Evolutionary conservation across 2,888 invertebrate species (phyloP), one percentile per base, ranked within the genome.

Genomic region (Spialia ferax): DNA sequence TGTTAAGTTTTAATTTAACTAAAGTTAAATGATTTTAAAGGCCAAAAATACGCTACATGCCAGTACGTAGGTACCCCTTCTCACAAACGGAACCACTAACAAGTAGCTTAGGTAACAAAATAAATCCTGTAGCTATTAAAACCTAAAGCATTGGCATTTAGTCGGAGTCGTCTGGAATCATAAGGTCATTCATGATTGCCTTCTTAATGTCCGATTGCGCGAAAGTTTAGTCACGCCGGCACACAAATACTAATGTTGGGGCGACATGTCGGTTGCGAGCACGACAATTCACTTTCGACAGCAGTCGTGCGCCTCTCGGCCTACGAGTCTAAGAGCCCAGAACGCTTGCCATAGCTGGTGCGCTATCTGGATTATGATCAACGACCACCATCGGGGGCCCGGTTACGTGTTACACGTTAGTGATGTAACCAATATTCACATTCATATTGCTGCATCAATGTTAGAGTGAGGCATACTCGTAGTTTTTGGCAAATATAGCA

Each of bases 281-380:
- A 85, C 81, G 84, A 87, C 88, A 88, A 85, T 89, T 92, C 89
- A 89, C 89, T 92, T 91, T 93, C 89, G 85, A 86, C 82, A 77
- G 75, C 78, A 80, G 81, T 89, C 91, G 89, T 91, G 93, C 86
- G 85, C 79, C 86, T 85, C 84, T 80, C 84, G 85, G 85, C 86
- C 87, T 85, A 87, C 85, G 88, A 76, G 85, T 85, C 87, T 85
- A 87, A 85, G 88, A 76, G 81, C 80, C 77, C 75, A 83, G 56
- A 89, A 87, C 88, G 82, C 84, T 81, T 84, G 82, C 85, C 86
- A 85, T 86, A 86, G 80, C 84, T 79, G 80, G 80, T 76, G 77
- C 79, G 81, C 80, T 91, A 93, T 92, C 93, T 82, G 84, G 81
- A 85, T 85, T 90, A 89, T 90, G 89, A 93, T 92, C 92, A 81